A percentile compares a stretch with the other conserved stretches of the same genome.
phyloP scores from a whole-genome alignment of 2,113 vertebrate genomes.

The Dicaeum eximium region DNA sequence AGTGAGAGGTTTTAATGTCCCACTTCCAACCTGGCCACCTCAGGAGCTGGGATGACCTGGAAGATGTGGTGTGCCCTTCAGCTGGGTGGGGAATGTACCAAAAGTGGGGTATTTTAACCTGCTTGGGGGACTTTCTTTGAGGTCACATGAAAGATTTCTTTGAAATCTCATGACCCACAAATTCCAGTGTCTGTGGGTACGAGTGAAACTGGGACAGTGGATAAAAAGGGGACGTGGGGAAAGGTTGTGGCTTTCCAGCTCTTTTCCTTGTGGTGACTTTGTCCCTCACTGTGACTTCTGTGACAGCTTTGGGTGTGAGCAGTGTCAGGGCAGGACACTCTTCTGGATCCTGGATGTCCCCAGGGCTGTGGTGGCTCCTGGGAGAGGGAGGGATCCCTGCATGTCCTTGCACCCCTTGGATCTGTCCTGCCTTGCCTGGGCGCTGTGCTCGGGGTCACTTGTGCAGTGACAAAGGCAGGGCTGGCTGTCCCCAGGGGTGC shows the following conservation, averaged over 20 bases:
- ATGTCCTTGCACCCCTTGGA: background rate
- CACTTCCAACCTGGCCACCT: accelerated
- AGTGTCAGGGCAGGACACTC: background rate
- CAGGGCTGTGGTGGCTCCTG: background rate
- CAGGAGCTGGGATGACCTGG: background rate
- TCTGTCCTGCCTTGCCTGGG: background rate
- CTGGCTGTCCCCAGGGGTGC: background rate
- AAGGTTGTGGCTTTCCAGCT: background rate
- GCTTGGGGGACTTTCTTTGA: background rate
- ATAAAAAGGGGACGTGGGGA: accelerated
- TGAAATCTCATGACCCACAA: accelerated
- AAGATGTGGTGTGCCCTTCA: background rate
- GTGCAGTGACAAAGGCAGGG: background rate
- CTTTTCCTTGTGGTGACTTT: background rate
- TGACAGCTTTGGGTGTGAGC: background rate
- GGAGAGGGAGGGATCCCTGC: background rate
- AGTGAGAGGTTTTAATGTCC: background rate
- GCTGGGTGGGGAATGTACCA: background rate
- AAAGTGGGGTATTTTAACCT: background rate
- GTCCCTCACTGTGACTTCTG: accelerated
- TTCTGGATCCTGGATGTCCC: background rate
- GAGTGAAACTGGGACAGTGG: background rate
- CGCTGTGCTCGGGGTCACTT: background rate
- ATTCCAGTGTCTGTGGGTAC: background rate
- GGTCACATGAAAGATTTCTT: accelerated